phyloP scores from a whole-genome alignment of 2,888 invertebrate genomes.

The Salpingus planirostris region DNA sequence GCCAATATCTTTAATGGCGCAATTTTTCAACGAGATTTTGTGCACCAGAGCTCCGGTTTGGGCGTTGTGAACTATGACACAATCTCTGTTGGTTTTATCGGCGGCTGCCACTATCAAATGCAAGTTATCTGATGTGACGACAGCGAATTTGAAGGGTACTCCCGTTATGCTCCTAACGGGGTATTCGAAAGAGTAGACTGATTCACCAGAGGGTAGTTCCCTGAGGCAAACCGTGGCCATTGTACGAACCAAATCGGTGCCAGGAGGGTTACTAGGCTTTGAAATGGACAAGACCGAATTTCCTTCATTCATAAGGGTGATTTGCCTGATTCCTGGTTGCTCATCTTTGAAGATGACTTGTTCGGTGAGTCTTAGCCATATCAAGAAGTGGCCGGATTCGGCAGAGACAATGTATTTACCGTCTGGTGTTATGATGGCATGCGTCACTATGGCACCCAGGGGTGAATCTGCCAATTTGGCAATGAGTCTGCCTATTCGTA shows the following conservation, averaged over 20 bases:
- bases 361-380: constrained; percentile 75
- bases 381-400: constrained; percentile 83
- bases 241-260: constrained; percentile 55
- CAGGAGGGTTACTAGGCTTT: constrained; percentile 53
- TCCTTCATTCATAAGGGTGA: constrained; percentile 66
- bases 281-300: constrained; percentile 68
- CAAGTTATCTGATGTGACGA: constrained; percentile 73
- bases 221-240: constrained; percentile 60
- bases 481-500: constrained; percentile 73
- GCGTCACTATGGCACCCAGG: constrained; percentile 88
- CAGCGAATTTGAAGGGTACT: constrained; percentile 63
- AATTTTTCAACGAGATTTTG: constrained; percentile 44
- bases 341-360: constrained; percentile 75
- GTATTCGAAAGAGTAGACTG: constrained; percentile 74
- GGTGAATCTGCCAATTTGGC: constrained; percentile 86
- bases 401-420: constrained; percentile 82
- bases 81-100: constrained; percentile 71
- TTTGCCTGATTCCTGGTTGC: constrained; percentile 69
- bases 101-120: constrained; percentile 71
- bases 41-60: constrained; percentile 59
- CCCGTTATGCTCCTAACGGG: constrained; percentile 64
- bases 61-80: constrained; percentile 74
- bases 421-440: constrained; percentile 78
- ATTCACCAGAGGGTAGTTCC: constrained; percentile 68
- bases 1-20: constrained; percentile 61